Conservation (phyloP, 2,113 vertebrate genomes). For the Tyto alba region DNA sequence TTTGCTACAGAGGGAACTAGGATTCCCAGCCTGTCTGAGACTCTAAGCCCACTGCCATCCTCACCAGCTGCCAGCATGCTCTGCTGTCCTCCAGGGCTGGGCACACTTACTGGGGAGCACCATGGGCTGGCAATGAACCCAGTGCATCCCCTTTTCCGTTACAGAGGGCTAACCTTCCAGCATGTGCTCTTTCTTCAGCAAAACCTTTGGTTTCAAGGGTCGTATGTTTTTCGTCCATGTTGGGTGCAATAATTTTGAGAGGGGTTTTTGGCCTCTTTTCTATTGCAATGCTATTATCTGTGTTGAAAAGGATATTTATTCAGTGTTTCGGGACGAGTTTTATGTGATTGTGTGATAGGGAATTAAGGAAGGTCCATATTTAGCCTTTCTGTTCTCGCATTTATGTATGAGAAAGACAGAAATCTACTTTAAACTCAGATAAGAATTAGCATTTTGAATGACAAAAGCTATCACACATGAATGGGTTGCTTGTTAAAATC, state of each 20-base stretch:
- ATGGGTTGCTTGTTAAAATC: conserved; percentile 71
- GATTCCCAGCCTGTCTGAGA: not conserved
- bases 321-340: not conserved
- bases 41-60: not conserved
- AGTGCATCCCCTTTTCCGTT: not conserved
- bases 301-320: not conserved
- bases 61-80: not conserved
- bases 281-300: not conserved
- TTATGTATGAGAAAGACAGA: conserved; percentile 34
- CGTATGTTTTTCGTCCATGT: not conserved
- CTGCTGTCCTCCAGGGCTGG: not conserved
- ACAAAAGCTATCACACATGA: conserved; percentile 69
- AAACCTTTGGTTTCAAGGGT: not conserved
- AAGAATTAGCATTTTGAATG: conserved; percentile 65
- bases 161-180: not conserved
- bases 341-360: not conserved
- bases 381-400: conserved; percentile 4
- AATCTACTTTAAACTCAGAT: conserved; percentile 54
- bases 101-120: not conserved
- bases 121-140: not conserved
- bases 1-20: not conserved
- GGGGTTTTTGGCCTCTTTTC: not conserved
- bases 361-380: not conserved
- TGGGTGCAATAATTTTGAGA: not conserved
- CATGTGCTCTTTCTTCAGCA: not conserved